Evolutionary conservation across 1,140 invertebrate genomes (phyloP).

Genomic region (Colletes latitarsis): DNA sequence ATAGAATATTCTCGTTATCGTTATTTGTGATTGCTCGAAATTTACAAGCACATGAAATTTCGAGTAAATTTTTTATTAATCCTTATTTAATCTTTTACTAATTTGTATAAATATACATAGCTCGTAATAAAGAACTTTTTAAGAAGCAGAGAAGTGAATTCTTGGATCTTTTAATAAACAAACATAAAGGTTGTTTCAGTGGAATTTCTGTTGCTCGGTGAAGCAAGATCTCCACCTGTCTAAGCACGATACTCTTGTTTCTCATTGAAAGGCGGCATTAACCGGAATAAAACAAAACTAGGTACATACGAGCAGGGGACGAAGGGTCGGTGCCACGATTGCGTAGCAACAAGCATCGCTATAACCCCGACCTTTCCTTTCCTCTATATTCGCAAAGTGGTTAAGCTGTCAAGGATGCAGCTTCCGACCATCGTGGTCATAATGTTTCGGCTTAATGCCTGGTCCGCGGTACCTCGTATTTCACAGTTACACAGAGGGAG

Average conservation of each 20-base stretch:
- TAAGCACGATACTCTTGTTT: conserved; percentile 39
- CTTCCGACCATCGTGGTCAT: conserved; percentile 37
- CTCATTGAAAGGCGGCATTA: conserved; percentile 35
- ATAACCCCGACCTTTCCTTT: not conserved
- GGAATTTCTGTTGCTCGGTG: conserved; percentile 20
- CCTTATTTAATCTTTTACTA: no score
- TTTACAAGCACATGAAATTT: no score
- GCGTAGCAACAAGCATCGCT: conserved; percentile 37
- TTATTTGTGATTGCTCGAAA: no score
- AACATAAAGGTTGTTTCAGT: not conserved
- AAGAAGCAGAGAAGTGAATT: not conserved
- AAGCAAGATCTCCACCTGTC: conserved; percentile 29
- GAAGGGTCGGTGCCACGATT: conserved; percentile 10
- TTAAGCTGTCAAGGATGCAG: conserved; percentile 44
- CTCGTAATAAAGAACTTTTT: no score
- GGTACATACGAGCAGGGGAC: not conserved
- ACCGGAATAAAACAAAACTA: conserved; percentile 33
- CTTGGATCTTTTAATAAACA: not conserved
- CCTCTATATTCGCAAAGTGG: conserved; percentile 22
- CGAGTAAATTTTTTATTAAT: no score
- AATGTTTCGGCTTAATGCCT: conserved; percentile 39
- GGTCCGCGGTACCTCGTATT: conserved; percentile 3
- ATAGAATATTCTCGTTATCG: no score
- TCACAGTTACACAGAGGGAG: not conserved
- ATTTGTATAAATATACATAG: no score